Evolutionary conservation across 2,797 vertebrate genomes (phyloP).

Genomic region (Liparis tanakae): DNA sequence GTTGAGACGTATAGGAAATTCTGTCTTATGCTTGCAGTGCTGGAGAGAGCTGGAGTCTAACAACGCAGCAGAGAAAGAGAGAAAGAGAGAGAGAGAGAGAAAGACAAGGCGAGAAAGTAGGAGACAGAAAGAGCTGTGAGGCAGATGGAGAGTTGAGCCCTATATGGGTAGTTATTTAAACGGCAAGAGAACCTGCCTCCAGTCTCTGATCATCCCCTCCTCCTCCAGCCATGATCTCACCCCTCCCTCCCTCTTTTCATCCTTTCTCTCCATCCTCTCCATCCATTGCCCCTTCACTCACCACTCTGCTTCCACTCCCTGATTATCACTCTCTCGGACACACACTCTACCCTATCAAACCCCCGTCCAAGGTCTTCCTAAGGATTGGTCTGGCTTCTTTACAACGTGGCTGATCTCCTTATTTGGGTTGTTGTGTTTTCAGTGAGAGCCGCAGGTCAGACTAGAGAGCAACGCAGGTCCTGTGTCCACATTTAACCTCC

Average conservation of each 20-base stretch:
- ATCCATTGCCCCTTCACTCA: conserved; percentile 50
- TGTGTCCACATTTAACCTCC: conserved; percentile 87
- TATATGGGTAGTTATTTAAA: conserved; percentile 85
- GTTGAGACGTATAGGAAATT: conserved; percentile 41
- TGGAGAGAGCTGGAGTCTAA: conserved; percentile 26
- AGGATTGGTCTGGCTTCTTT: conserved; percentile 79
- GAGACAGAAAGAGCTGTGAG: conserved; percentile 60
- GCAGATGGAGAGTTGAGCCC: conserved; percentile 73
- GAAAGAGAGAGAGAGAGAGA: conserved; percentile 32
- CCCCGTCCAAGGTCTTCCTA: conserved; percentile 75
- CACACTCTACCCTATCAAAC: conserved; percentile 66
- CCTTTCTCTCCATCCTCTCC: conserved; percentile 51
- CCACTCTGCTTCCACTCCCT: conserved; percentile 57
- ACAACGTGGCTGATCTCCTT: conserved; percentile 81
- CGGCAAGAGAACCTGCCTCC: conserved; percentile 76
- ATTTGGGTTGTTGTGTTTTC: conserved; percentile 88
- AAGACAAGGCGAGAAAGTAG: conserved; percentile 46
- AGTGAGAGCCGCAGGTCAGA: conserved; percentile 68
- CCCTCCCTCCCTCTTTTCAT: conserved; percentile 46
- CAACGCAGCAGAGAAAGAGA: conserved; percentile 46
- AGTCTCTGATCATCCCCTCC: conserved; percentile 68
- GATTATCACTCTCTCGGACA: conserved; percentile 52
- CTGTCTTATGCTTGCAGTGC: background rate
- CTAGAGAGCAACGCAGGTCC: conserved; percentile 53
- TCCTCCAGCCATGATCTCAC: conserved; percentile 26